Conservation (phyloP, 2,113 vertebrate genomes). For the Oreochromis tanganicae region DNA sequence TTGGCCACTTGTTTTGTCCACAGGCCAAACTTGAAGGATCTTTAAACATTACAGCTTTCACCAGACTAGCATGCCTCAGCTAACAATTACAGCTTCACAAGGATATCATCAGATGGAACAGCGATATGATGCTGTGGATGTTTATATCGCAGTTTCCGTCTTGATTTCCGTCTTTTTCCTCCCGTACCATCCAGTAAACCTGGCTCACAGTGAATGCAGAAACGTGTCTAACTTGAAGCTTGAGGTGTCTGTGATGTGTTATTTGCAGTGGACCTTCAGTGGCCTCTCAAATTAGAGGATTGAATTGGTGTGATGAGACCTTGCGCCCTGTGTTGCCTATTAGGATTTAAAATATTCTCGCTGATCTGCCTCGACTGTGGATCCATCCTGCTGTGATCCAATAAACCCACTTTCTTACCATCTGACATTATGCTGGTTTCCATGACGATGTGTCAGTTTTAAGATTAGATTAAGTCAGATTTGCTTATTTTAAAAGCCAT, state of each 20-base stretch:
- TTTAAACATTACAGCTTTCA: neutral
- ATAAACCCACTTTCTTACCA: constrained; percentile 23
- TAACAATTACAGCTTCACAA: neutral
- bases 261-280: constrained; percentile 5
- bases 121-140: neutral
- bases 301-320: constrained; percentile 1
- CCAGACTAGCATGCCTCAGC: neutral
- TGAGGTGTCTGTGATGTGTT: neutral
- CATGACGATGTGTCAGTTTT: constrained; percentile 40
- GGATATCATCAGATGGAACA: neutral
- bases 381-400: constrained; percentile 20
- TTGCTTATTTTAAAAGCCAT: constrained; percentile 28
- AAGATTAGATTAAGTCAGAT: constrained; percentile 49
- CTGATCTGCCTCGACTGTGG: neutral
- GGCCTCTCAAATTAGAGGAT: constrained; percentile 14
- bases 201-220: neutral
- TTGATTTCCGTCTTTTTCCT: neutral
- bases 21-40: neutral
- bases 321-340: neutral
- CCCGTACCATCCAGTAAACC: neutral
- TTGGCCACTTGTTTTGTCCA: neutral
- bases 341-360: neutral
- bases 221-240: neutral
- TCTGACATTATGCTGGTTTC: constrained; percentile 28
- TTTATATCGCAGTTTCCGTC: neutral